phyloP scores from a whole-genome alignment of 2,888 invertebrate species.

The Mythimna ferrago region DNA sequence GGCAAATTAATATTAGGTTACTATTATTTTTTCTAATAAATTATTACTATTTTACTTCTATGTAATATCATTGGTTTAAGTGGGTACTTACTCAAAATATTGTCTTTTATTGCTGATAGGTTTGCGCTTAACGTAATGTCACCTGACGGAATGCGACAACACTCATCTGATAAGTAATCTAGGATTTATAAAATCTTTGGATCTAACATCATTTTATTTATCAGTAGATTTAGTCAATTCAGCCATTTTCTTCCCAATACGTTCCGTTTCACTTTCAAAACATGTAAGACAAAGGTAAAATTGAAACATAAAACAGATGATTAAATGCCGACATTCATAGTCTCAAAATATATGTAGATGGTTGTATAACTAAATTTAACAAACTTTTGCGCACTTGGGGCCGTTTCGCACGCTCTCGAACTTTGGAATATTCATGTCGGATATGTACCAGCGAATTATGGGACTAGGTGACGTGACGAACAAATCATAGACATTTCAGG shows the following conservation, averaged over 20 bases:
- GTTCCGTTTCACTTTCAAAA: constrained; percentile 24
- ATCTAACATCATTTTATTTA: no score
- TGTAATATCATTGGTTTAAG: no score
- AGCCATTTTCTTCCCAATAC: no score
- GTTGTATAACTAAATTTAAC: constrained; percentile 56
- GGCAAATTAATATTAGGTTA: no score
- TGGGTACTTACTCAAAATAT: no score
- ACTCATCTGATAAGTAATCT: no score
- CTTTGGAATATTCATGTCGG: constrained; percentile 57
- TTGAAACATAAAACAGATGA: constrained; percentile 42
- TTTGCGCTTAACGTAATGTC: no score
- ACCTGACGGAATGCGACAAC: no score
- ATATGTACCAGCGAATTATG: constrained; percentile 66
- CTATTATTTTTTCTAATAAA: no score
- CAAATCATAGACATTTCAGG: neutral
- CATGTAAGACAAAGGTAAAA: constrained; percentile 22
- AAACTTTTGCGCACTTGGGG: constrained; percentile 57
- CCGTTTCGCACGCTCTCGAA: constrained; percentile 45
- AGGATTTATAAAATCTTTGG: no score
- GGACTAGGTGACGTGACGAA: neutral
- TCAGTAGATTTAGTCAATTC: neutral
- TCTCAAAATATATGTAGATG: constrained; percentile 55
- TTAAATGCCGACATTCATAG: constrained; percentile 48
- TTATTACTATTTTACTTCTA: no score
- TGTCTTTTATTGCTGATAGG: no score